Evolutionary conservation across 2,797 vertebrate species (phyloP).

Genomic region (Rhinatrema bivittatum): DNA sequence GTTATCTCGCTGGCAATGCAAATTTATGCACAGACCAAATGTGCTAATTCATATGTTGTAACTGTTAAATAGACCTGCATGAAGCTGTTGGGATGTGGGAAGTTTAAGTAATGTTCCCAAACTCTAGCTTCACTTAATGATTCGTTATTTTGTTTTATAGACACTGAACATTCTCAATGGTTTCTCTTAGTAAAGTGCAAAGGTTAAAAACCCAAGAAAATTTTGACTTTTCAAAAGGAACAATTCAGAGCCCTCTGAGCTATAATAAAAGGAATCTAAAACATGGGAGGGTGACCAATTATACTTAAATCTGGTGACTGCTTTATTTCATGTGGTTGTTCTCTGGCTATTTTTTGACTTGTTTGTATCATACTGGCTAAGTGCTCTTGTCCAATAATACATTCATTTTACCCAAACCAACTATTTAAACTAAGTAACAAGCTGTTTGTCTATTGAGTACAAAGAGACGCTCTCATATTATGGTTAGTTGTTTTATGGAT

Average conservation of each 20-base stretch:
- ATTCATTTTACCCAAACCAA: slow-evolving; percentile 55
- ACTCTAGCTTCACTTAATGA: no score
- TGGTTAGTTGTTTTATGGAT: slow-evolving; percentile 74
- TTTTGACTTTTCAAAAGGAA: slow-evolving; percentile 20
- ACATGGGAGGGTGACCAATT: slow-evolving; percentile 55
- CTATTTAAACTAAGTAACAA: slow-evolving; percentile 73
- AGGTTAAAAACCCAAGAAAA: slow-evolving; percentile 15
- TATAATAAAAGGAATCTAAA: slow-evolving; percentile 52
- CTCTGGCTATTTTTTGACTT: slow-evolving; percentile 76
- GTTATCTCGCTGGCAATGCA: no score
- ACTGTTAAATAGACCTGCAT: no score
- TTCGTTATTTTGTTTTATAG: no score
- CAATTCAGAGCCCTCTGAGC: slow-evolving; percentile 16
- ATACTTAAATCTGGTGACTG: slow-evolving; percentile 56
- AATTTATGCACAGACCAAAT: no score
- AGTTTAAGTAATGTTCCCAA: no score
- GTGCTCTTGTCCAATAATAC: slow-evolving; percentile 49
- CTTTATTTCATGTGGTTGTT: slow-evolving; percentile 63
- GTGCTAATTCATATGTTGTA: no score
- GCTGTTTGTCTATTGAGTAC: slow-evolving; percentile 73
- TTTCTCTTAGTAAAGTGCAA: background rate
- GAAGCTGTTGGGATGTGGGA: no score
- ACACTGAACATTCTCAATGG: no score
- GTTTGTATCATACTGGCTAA: slow-evolving; percentile 56
- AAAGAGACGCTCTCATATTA: slow-evolving; percentile 71